phyloP scores from a whole-genome alignment of 2,797 vertebrate species.

The Phataginus tricuspis region DNA sequence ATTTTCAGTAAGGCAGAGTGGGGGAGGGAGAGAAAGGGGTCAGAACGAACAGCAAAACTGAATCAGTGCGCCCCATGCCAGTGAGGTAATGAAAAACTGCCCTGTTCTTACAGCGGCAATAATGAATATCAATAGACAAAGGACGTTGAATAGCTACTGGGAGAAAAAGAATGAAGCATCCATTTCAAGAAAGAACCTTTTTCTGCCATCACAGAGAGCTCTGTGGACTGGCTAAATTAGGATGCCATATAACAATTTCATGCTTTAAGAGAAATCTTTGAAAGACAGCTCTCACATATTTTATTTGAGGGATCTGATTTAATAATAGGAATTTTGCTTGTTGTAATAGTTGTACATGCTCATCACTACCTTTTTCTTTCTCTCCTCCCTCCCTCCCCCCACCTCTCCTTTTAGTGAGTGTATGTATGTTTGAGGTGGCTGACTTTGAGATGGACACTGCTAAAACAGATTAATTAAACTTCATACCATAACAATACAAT shows the following conservation, averaged over 20 bases:
- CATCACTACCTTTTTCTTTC: not conserved
- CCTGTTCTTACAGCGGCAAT: constrained; percentile 83
- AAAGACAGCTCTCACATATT: constrained; percentile 71
- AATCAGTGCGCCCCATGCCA: constrained; percentile 83
- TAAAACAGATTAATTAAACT: not conserved
- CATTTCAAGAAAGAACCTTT: constrained; percentile 84
- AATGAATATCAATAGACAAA: constrained; percentile 86
- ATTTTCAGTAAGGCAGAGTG: constrained; percentile 75
- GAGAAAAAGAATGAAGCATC: constrained; percentile 79
- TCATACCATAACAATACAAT: not conserved
- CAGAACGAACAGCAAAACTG: constrained; percentile 80
- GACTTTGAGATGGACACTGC: not conserved
- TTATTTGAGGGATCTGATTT: constrained; percentile 69
- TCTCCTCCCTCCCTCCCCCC: not conserved
- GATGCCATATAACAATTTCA: constrained; percentile 79
- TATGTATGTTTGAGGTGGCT: not conserved
- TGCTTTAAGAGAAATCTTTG: constrained; percentile 72
- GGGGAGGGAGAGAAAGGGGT: constrained; percentile 77
- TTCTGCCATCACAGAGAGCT: constrained; percentile 81
- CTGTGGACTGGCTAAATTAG: constrained; percentile 81
- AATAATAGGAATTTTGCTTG: constrained; percentile 64
- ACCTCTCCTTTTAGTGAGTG: too few species aligned
- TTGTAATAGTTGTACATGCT: constrained; percentile 9
- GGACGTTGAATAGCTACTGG: constrained; percentile 78
- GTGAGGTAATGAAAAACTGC: constrained; percentile 84